Percentiles rank a stretch among this genome's conserved stretches.
phyloP scores from a whole-genome alignment of 2,888 invertebrate genomes.

The Tachina grossa region DNA sequence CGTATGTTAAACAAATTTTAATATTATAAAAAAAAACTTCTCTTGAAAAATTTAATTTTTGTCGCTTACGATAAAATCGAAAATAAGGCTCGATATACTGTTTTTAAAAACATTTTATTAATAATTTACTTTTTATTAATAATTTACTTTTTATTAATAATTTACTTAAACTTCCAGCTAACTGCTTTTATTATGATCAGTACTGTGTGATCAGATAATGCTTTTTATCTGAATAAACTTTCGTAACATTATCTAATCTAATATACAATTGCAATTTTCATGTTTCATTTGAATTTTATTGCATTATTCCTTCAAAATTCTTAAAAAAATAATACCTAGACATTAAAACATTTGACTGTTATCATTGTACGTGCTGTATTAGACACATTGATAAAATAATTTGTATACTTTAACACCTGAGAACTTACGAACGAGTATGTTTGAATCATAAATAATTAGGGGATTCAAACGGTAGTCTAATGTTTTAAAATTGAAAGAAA shows the following conservation, averaged over 20 bases:
- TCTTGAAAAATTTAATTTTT: no score
- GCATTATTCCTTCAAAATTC: conserved; percentile 3
- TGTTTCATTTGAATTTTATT: not conserved
- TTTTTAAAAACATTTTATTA: no score
- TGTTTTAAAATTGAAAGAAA: no score
- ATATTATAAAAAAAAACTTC: no score
- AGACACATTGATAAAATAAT: conserved; percentile 27
- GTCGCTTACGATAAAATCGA: no score
- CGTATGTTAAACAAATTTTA: no score
- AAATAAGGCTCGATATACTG: no score
- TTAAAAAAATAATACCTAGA: not conserved
- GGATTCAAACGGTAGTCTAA: no score
- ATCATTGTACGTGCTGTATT: conserved; percentile 48
- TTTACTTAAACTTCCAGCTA: not conserved
- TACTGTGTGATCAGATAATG: not conserved
- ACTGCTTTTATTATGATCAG: not conserved
- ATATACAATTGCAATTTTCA: not conserved
- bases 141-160: no score
- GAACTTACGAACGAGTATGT: not conserved
- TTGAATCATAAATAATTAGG: not conserved
- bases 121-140: no score
- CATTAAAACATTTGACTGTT: conserved; percentile 23
- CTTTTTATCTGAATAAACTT: no score
- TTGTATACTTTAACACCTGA: conserved; percentile 2
- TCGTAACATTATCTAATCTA: not conserved